Percentiles rank a stretch among this genome's conserved stretches.
phyloP scores from a whole-genome alignment of 2,888 invertebrate genomes.

The Agrochola lychnidis region DNA sequence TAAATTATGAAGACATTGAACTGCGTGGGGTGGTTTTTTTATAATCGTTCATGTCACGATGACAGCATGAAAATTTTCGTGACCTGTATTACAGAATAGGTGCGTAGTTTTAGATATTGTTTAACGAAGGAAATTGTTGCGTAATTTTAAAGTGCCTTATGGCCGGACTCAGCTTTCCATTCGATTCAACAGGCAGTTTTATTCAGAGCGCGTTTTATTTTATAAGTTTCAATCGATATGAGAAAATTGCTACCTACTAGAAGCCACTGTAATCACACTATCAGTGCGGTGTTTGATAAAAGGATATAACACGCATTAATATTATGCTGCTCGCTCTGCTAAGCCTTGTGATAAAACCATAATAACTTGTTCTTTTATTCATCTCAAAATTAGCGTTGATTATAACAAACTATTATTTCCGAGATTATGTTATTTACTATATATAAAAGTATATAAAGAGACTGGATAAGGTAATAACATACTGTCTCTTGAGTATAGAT shows the following conservation, averaged over 20 bases:
- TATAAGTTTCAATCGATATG: not conserved
- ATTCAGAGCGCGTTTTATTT: not conserved
- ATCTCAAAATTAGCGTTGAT: constrained; percentile 11
- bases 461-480: not conserved
- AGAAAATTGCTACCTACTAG: not conserved
- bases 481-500: constrained; percentile 1
- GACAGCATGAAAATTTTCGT: constrained; percentile 19
- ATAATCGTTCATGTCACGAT: constrained; percentile 29
- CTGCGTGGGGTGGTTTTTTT: constrained; percentile 50
- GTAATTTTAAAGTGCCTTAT: not conserved
- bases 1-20: constrained; percentile 65
- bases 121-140: not conserved
- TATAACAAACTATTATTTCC: not conserved
- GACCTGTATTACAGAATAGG: constrained; percentile 17
- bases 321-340: too few relatives aligned
- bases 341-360: too few relatives aligned
- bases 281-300: not conserved
- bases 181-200: constrained; percentile 14
- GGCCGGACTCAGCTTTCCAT: not conserved
- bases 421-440: not conserved
- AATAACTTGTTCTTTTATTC: constrained; percentile 40
- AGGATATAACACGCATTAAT: not conserved
- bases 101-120: not conserved
- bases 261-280: not conserved
- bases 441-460: not conserved